phyloP scores from a whole-genome alignment of 1,140 invertebrate genomes.

The Caenorhabditis brenneri region DNA sequence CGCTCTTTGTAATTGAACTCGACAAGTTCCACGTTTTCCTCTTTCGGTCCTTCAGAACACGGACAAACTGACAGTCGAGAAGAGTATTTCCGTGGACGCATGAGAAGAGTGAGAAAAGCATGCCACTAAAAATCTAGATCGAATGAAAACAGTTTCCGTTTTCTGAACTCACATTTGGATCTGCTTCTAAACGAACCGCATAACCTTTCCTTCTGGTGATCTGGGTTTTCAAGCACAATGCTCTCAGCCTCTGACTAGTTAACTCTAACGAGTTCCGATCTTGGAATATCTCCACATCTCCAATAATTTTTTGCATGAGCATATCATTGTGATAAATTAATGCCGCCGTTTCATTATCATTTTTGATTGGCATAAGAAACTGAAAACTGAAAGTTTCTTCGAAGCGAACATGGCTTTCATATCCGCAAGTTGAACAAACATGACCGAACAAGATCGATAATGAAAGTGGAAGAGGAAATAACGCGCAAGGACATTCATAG shows the following conservation, averaged over 20 bases:
- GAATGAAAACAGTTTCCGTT: background rate
- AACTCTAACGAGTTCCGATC: slow-evolving; percentile 17
- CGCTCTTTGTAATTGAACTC: background rate
- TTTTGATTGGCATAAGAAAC: background rate
- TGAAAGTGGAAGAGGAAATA: background rate
- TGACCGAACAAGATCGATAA: too few relatives aligned
- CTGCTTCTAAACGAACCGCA: slow-evolving; percentile 10
- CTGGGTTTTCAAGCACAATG: background rate
- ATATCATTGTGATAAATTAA: background rate
- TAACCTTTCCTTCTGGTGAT: background rate
- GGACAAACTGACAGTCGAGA: background rate
- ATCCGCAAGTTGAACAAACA: too few relatives aligned
- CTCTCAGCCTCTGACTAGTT: background rate
- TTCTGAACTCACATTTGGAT: background rate
- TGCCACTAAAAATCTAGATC: background rate
- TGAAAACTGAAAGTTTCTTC: background rate
- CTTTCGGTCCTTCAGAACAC: background rate
- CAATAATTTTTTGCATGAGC: background rate
- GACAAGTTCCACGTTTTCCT: background rate
- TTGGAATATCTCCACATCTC: background rate
- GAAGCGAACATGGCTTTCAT: too few relatives aligned
- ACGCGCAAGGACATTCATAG: background rate
- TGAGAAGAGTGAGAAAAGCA: background rate
- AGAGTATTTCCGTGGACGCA: background rate
- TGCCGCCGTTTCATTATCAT: background rate